Percentiles rank a stretch among this genome's conserved stretches.
Evolutionary conservation across 2,113 vertebrate species (phyloP).

Genomic region (Ibidorhyncha struthersii): DNA sequence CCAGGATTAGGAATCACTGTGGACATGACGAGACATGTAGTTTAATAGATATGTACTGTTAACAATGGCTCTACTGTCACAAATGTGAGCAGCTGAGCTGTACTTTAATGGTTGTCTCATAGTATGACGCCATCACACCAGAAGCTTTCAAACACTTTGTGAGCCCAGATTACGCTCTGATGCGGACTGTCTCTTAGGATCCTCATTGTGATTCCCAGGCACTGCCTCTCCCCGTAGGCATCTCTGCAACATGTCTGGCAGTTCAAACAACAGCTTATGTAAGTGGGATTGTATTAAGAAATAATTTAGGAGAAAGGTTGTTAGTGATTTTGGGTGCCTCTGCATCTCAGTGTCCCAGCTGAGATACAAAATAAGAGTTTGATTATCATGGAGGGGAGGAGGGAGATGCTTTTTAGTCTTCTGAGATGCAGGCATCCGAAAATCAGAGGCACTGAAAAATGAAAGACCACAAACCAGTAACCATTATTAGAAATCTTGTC

Average conservation of each 20-base stretch:
- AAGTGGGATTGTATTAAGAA: neutral
- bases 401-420: neutral
- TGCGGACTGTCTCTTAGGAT: neutral
- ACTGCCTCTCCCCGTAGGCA: neutral
- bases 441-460: constrained; percentile 8
- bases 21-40: neutral
- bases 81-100: constrained; percentile 10
- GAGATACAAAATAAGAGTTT: constrained; percentile 5
- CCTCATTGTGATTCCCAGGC: neutral
- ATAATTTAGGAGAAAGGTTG: neutral
- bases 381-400: neutral
- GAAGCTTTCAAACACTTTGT: constrained; percentile 35
- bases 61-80: constrained; percentile 41
- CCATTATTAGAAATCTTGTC: neutral
- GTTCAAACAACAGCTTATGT: constrained; percentile 13
- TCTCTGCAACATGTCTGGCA: constrained; percentile 20
- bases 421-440: neutral
- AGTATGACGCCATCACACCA: constrained; percentile 41
- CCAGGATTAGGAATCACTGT: neutral
- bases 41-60: constrained; percentile 49
- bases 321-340: neutral
- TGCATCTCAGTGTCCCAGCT: neutral
- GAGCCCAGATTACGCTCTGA: neutral
- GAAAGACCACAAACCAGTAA: neutral
- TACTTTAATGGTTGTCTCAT: constrained; percentile 35